Percentiles rank a stretch among this genome's conserved stretches.
phyloP scores from a whole-genome alignment of 2,797 vertebrate species.

The Cryptoblepharus egeriae region DNA sequence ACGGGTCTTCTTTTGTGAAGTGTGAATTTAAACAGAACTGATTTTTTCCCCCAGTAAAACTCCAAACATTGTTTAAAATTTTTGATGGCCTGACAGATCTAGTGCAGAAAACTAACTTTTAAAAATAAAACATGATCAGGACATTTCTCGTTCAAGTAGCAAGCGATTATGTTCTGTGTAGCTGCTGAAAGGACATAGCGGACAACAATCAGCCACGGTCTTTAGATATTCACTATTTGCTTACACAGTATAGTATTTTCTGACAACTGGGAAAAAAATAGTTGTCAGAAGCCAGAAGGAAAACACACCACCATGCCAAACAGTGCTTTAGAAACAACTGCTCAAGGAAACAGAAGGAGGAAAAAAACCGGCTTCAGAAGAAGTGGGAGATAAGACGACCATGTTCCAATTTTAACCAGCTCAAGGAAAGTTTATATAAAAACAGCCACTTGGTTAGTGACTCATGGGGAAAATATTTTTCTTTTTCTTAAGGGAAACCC shows the following conservation, averaged over 20 bases:
- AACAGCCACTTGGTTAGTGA: constrained; percentile 77
- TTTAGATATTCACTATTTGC: constrained; percentile 25
- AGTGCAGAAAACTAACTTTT: neutral
- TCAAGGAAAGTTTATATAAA: constrained; percentile 80
- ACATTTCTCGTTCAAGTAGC: neutral
- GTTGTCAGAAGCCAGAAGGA: constrained; percentile 28
- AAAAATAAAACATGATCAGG: neutral
- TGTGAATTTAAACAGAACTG: neutral
- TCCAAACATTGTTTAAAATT: neutral
- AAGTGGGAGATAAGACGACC: constrained; percentile 64
- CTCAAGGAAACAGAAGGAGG: constrained; percentile 69
- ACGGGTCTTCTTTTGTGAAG: neutral
- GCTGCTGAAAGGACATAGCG: constrained; percentile 70
- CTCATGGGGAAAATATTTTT: constrained; percentile 77
- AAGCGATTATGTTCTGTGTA: neutral
- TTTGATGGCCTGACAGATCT: neutral
- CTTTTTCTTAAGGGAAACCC: constrained; percentile 82
- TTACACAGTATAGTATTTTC: neutral
- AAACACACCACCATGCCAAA: constrained; percentile 52
- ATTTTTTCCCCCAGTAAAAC: neutral
- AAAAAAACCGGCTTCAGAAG: constrained; percentile 56
- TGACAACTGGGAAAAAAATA: constrained; percentile 41
- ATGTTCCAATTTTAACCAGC: constrained; percentile 76
- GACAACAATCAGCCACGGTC: constrained; percentile 31
- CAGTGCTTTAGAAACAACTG: constrained; percentile 44